Base-by-base conservation (phyloP, 2,797 vertebrate genomes). In the Tokudaia muenninki region DNA sequence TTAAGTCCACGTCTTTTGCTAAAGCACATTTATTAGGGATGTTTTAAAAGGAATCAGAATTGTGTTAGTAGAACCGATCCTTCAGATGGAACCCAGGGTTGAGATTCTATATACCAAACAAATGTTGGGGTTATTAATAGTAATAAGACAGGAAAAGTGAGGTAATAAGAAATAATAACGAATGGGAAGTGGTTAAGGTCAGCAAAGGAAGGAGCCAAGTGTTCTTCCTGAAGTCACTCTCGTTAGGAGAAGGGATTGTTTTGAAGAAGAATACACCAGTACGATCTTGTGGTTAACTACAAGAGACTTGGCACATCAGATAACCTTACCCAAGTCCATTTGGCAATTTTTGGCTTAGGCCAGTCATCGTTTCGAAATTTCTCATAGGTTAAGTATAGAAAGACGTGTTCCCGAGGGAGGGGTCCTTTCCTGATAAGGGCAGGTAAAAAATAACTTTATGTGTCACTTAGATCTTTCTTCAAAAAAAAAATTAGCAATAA, bases 61-160 rank as follows among this genome's bases (percentile, higher is more conserved):
- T 92, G 91, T 34, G 65, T 72, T 19, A 50, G 31, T 11, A 12
- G 65, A 79, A 44, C 13, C 44, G 14, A 90, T 50, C 87, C 78
- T 93, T 93, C 57, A 26, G 17, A n/a, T 83, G 57, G 89, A 96
- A 75, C 29, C 94, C 84, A 12, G 2, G 22, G 11, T 47, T 95
- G n/a, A 93, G 19, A 80, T 94, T 92, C 65, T 44, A 70, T 41
- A 92, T n/a, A 84, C 26, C 78, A 96, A 91, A 59, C 57, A 84
- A 91, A 90, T 79, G 65, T 12, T 24, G 50, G 90, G 22, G 21
- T 92, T 97, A 92, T 92, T 96, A 96, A 96, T 84, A 97, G 92
- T 61, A 92, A 61, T 82, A 26, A 91, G 75, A 95, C 80, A 96
- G 96, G 95, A 97, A 97, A 89, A 78, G 55, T 95, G 94, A 96